Evolutionary conservation across 2,113 vertebrate genomes (phyloP).

Genomic region (Psittacus erithacus): DNA sequence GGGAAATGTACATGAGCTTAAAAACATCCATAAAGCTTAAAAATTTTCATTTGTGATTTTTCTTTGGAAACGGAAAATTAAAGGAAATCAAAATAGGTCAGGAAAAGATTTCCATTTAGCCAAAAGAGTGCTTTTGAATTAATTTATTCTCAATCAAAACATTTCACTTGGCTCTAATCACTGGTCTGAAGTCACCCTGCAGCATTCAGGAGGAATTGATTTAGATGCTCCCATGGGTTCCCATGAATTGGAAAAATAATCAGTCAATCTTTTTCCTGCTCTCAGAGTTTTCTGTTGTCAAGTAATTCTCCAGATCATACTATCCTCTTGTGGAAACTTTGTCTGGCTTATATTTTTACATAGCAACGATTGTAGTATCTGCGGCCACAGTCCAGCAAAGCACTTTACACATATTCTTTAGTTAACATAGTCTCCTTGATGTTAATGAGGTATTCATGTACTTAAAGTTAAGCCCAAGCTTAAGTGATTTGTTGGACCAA

Average conservation of each 20-base stretch:
- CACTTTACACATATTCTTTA: background rate
- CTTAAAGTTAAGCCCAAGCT: slow-evolving; percentile 27
- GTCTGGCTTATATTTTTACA: background rate
- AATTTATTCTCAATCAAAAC: slow-evolving; percentile 52
- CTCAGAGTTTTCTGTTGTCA: background rate
- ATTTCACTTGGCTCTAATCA: slow-evolving; percentile 2
- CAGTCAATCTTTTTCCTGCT: slow-evolving; percentile 50
- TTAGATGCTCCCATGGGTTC: slow-evolving; percentile 43
- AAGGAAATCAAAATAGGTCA: slow-evolving; percentile 44
- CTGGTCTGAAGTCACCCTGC: slow-evolving; percentile 49
- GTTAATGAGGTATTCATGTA: slow-evolving; percentile 41
- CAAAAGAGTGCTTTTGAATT: slow-evolving; percentile 35
- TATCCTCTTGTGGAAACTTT: background rate
- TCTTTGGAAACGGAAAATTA: background rate
- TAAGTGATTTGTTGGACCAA: slow-evolving; percentile 27
- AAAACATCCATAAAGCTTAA: background rate
- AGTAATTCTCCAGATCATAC: slow-evolving; percentile 5
- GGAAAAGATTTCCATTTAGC: slow-evolving; percentile 4
- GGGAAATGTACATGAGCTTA: background rate
- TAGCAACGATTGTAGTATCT: background rate
- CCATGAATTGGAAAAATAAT: slow-evolving; percentile 29
- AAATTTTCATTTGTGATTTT: slow-evolving; percentile 6
- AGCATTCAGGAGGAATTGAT: slow-evolving; percentile 25
- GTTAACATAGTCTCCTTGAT: background rate
- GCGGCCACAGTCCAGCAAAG: background rate